phyloP scores from a whole-genome alignment of 1,140 invertebrate genomes.

The Pseudomyrmex gracilis region DNA sequence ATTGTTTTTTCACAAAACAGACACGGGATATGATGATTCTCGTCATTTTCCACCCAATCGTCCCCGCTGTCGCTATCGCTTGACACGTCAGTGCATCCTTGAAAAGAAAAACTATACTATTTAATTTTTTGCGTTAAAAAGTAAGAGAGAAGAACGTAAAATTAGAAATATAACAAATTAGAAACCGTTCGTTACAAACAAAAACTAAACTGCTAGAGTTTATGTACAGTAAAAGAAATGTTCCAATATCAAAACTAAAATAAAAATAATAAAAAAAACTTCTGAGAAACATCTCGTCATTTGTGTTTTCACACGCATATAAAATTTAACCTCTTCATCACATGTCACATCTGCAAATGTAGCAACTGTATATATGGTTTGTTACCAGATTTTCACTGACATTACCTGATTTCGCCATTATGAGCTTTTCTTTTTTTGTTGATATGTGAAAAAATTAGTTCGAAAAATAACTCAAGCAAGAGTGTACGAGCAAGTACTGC shows the following conservation, averaged over 20 bases:
- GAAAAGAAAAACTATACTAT: neutral
- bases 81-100: slow-evolving; percentile 57
- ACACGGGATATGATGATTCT: slow-evolving; percentile 83
- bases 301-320: neutral
- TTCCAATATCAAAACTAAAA: neutral
- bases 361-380: neutral
- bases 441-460: slow-evolving; percentile 8
- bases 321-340: neutral
- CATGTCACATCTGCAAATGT: neutral
- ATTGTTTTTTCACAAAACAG: slow-evolving; percentile 86
- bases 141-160: neutral
- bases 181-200: neutral
- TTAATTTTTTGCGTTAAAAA: neutral
- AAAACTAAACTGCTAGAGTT: neutral
- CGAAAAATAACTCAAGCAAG: neutral
- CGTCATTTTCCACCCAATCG: slow-evolving; percentile 85
- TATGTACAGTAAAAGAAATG: neutral
- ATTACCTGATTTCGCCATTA: slow-evolving; percentile 45
- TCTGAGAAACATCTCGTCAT: neutral
- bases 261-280: too few species aligned
- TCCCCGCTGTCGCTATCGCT: slow-evolving; percentile 84
- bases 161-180: neutral
- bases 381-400: neutral
- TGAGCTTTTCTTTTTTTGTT: neutral
- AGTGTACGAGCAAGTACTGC: too few species aligned